Base-by-base conservation (phyloP, 2,888 invertebrate genomes). In the Amblyjoppa proteus region DNA sequence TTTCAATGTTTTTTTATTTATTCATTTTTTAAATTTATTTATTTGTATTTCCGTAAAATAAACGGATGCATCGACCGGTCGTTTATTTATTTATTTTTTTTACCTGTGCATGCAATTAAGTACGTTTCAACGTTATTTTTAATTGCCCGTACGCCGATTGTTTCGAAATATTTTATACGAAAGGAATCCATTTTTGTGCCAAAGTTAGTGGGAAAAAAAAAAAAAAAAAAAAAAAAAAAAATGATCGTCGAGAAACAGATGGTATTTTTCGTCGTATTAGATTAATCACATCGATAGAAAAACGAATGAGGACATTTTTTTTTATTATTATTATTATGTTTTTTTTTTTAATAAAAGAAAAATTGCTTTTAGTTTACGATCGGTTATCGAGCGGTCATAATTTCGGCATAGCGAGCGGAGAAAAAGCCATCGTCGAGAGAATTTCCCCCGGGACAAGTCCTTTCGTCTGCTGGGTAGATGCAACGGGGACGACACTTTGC, bases 371-470 rank as follows among this genome's bases (percentile, higher is more conserved):
- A 73, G 80, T 82, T 64, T 61, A 71, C 66, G 79, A 79, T 79
- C 45, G 45, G 71, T 71, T 79, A 79, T 70, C 79, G 79, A 61
- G 64, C 51, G 70, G 70, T 71, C 70, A 79, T 79, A 79, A 45
- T 38, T 68, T 68, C 45, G 68, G 66, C 45, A 64, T 45, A 66
- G 84, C 81, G 81, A 85, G 80, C 81, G 75, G 81, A 83, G 74
- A 70, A 75, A 74, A 88, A 88, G 86, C 86, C 88, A 87, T 88
- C 87, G 85, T 88, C 86, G 88, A 87, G 82, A 11, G 88, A 88
- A 89, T 89, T 89, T 89, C 88, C 88, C 88, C 73, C 83, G 86
- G 87, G 88, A 88, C 85, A 84, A 87, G 87, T 87, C 88, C 88
- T 88, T 88, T 89, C 86, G 85, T 86, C 81, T 71, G 70, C 49